Conservation (phyloP, 35 echinoderm and acorn worm species). For the Holothuria glaberrima region DNA sequence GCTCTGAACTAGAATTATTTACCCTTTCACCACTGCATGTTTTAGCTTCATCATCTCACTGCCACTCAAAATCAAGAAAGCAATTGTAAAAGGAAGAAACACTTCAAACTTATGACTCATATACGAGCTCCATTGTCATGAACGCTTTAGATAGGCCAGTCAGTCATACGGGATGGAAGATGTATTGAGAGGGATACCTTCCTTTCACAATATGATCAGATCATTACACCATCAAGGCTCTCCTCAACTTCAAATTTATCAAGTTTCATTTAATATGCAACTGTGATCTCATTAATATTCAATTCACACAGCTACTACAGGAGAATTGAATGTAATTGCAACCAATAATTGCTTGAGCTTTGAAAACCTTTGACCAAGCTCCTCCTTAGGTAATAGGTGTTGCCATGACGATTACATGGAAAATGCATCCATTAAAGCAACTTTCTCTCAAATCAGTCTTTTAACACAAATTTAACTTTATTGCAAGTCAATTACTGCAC, state of each 20-base stretch:
- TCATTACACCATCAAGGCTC: not conserved
- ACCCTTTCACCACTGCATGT: no score
- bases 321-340: constrained; percentile 6
- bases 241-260: not conserved
- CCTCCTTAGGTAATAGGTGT: constrained; percentile 6
- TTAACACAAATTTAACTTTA: no score
- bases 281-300: constrained; percentile 13
- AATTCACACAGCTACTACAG: not conserved
- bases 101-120: not conserved
- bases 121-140: not conserved
- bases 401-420: not conserved
- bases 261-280: constrained; percentile 32
- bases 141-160: not conserved
- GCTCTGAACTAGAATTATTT: no score
- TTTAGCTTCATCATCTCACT: no score
- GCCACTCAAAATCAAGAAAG: no score
- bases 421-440: no score
- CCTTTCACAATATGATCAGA: not conserved
- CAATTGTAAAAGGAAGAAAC: not conserved
- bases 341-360: constrained; percentile 35
- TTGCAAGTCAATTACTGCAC: no score
- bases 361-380: not conserved
- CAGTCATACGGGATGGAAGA: not conserved
- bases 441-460: no score
- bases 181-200: not conserved